phyloP scores from a whole-genome alignment of 2,113 vertebrate species.

The Osmerus eperlanus region DNA sequence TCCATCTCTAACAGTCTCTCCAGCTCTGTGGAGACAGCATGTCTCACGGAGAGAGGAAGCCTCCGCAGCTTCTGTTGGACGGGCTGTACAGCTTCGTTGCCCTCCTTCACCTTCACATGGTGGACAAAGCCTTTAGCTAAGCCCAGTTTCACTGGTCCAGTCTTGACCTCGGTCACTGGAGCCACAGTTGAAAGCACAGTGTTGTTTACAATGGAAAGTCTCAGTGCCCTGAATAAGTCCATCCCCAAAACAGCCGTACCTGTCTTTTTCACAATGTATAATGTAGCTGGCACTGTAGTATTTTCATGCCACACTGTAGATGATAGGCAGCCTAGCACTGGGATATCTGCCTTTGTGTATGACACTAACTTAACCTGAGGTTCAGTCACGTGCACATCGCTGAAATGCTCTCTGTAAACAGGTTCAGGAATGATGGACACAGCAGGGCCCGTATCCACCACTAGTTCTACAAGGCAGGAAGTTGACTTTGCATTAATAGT shows the following conservation, averaged over 20 bases:
- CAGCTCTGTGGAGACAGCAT: constrained; percentile 17
- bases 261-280: too few relatives aligned
- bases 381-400: background rate
- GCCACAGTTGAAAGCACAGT: background rate
- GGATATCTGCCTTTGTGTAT: background rate
- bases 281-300: too few relatives aligned
- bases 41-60: too few relatives aligned
- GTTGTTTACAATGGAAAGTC: background rate
- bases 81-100: background rate
- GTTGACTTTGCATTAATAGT: too few relatives aligned
- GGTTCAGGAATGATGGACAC: too few relatives aligned
- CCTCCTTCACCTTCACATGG: constrained; percentile 6
- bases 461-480: too few relatives aligned
- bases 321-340: background rate
- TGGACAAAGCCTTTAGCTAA: constrained; percentile 25
- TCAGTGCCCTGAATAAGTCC: too few relatives aligned
- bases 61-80: background rate
- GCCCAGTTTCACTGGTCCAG: background rate
- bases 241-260: too few relatives aligned
- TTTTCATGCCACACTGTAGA: background rate
- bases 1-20: too few relatives aligned
- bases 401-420: background rate
- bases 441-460: too few relatives aligned
- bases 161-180: background rate
- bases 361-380: background rate